Base-by-base conservation (phyloP, 2,888 invertebrate species). In the Nomada lathburiana region DNA sequence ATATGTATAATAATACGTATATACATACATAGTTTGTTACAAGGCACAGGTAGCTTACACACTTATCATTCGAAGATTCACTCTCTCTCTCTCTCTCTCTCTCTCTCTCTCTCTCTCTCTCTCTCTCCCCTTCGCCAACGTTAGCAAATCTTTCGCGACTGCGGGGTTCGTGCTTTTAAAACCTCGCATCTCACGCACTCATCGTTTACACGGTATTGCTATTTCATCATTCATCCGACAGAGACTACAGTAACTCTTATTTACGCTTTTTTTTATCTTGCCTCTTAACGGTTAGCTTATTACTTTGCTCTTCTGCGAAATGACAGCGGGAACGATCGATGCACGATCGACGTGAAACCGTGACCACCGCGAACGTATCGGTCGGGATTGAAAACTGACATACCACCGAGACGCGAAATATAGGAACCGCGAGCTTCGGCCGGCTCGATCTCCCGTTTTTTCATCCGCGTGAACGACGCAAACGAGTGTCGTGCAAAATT, bases 41-140 rank as follows among this genome's bases (percentile, higher is more conserved):
- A 94, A 93, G 94, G 94, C 94, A 94, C 94, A 93, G 92, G 93
- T 94, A 93, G 93, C 93, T 94, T 92, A 93, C 93, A 93, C 92
- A 92, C 93, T 90, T 92, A 91, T 92, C 90, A 90, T 88, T 88
- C 79, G 80, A 79, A 74, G 55, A 73, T 5, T 47, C 9, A 83
- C 44, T 60, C 62, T 16, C 18, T 69, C 53, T 9, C 53, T 76
- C 70, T 55, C 60, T 36, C 29, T 26, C 26, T 26, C 26, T 26
- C 26, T 29, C 29, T 29, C 29, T 29, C 29, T 7, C 29, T 29
- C 29, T 29, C 29, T 29, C 29, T 29, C 29, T 29, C 29, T 36
- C 29, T 29, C 29, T 29, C 29, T 7, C 16, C 29, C 52, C 23
- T 26, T 47, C 42, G 23, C 53, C 23, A 26, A 63, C 55, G 26